Evolutionary conservation across 2,888 invertebrate species (phyloP).

Genomic region (Hipparchia sbordonii): DNA sequence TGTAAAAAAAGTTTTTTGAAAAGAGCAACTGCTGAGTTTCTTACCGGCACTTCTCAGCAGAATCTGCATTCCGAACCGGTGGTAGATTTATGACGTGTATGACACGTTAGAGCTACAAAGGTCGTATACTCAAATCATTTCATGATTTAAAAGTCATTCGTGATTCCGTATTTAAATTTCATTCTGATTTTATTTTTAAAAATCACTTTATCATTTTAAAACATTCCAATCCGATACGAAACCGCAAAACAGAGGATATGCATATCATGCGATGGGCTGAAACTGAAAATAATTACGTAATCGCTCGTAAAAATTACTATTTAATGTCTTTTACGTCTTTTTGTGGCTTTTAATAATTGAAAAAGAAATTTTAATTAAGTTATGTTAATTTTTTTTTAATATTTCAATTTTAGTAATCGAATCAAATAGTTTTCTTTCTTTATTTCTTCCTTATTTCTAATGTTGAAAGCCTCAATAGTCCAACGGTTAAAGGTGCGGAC

Average conservation of each 20-base stretch:
- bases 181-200: background rate
- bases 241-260: constrained; percentile 23
- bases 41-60: no score
- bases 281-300: constrained; percentile 31
- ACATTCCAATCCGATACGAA: constrained; percentile 16
- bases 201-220: constrained; percentile 10
- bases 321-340: constrained; percentile 5
- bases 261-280: constrained; percentile 19
- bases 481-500: no score
- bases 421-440: no score
- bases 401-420: no score
- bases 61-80: no score
- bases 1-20: no score
- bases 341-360: background rate
- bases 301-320: constrained; percentile 28
- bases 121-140: background rate
- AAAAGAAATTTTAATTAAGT: background rate
- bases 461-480: no score
- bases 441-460: no score
- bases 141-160: background rate
- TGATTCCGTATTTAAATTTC: background rate
- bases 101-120: no score
- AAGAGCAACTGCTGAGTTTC: no score
- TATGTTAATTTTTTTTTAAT: no score
- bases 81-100: no score